Evolutionary conservation across 2,113 vertebrate species (phyloP), one percentile per base, ranked within the genome.

Genomic region (Tragelaphus buxtoni): DNA sequence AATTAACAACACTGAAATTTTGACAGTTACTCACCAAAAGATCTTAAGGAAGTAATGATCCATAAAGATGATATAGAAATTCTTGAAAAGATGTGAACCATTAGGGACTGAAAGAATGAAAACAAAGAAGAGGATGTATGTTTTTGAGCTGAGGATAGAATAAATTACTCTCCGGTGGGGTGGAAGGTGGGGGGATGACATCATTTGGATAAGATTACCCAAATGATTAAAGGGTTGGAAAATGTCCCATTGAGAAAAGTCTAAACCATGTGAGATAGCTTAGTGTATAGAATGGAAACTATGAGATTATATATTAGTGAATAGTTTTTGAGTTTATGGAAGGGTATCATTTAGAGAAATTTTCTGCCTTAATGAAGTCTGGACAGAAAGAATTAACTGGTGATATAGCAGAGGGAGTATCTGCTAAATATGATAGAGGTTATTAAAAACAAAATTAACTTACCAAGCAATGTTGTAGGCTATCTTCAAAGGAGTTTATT

Each of bases 171-270:
- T 83, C 51, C 26, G 28, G 39, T 51, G 32, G 11, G 5, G 35
- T 45, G 84, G 39, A 9, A 4, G 76, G 28, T 11, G 84, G 63
- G 30, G 74, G 24, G 56, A 96, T 96, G 83, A 96, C 94, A 83
- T 96, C 61, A 91, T 26, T 91, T 69, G 87, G 63, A 85, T 93
- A 83, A 82, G n/a, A 58, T 95, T 95, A 95, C 79, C 84, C 83
- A 93, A 77, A 92, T 91, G 83, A 96, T 39, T 96, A 96, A 96
- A 96, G 95, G 60, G 11, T 88, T 97, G 96, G 92, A 95, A 97
- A 97, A 91, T 74, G 16, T 77, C 92, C 92, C 58, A n/a, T 84
- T 91, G 72, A 88, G 82, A 88, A 93, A 95, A 88, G 91, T 90
- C 91, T 96, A 94, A 95, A 88, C 20, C 84, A 76, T 82, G 86